Evolutionary conservation across 2,888 invertebrate genomes (phyloP).

Genomic region (Meliscaeva auricollis): DNA sequence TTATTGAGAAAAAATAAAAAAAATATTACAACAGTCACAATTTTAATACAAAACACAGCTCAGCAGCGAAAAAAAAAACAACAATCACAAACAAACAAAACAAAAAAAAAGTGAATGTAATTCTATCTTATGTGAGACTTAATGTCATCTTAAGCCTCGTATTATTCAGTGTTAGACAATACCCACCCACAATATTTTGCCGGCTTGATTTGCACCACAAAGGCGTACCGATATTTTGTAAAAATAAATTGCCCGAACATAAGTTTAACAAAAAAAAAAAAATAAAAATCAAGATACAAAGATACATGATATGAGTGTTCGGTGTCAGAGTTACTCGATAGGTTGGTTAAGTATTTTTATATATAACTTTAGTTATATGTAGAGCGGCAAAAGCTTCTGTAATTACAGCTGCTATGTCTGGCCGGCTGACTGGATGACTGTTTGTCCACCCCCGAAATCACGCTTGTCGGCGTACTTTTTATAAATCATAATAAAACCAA

Average conservation of each 20-base stretch:
- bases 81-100: background rate
- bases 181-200: constrained; percentile 46
- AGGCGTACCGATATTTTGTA: constrained; percentile 49
- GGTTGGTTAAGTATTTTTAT: constrained; percentile 13
- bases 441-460: constrained; percentile 57
- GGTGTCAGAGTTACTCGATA: constrained; percentile 11
- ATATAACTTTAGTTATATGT: background rate
- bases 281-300: constrained; percentile 44
- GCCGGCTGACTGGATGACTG: background rate
- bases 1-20: background rate
- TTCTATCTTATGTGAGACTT: constrained; percentile 34
- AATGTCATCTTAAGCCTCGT: constrained; percentile 49
- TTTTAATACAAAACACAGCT: constrained; percentile 3
- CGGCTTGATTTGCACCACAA: constrained; percentile 34
- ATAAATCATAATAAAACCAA: constrained; percentile 38
- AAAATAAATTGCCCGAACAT: constrained; percentile 45
- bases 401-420: constrained; percentile 54
- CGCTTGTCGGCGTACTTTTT: constrained; percentile 24
- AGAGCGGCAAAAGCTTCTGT: constrained; percentile 41
- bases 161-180: constrained; percentile 36
- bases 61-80: background rate
- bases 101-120: constrained; percentile 56
- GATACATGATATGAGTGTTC: constrained; percentile 24
- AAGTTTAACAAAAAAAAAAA: background rate
- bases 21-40: constrained; percentile 18